phyloP scores from a whole-genome alignment of 2,113 vertebrate species.

The Nesogale talazaci region DNA sequence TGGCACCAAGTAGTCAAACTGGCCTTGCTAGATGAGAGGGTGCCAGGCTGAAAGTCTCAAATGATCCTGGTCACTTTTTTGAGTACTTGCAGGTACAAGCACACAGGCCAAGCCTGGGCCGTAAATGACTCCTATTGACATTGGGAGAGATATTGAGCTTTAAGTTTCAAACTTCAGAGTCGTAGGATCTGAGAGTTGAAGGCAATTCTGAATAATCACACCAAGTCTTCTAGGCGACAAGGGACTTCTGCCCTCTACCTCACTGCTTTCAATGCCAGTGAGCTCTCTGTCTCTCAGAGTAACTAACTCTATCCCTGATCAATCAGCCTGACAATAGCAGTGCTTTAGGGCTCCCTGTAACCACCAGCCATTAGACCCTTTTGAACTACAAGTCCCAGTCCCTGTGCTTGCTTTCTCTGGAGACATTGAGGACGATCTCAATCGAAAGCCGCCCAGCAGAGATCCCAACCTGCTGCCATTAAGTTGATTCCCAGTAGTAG shows the following conservation, averaged over 20 bases:
- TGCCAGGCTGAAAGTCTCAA: background rate
- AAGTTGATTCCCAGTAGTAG: too few relatives aligned
- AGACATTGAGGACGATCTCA: background rate
- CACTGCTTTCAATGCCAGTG: background rate
- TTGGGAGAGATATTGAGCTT: background rate
- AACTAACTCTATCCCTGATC: rapidly evolving
- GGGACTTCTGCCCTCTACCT: background rate
- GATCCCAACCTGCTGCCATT: background rate
- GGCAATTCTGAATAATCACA: background rate
- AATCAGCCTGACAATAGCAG: background rate
- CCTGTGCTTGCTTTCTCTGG: background rate
- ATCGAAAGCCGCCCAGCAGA: background rate
- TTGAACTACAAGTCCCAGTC: background rate
- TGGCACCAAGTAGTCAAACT: conserved; percentile 54
- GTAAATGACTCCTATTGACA: background rate
- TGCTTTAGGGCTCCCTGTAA: background rate
- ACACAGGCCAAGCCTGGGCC: background rate
- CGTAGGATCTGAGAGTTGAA: background rate
- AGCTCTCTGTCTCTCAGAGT: background rate
- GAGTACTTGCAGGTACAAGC: background rate
- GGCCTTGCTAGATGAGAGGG: background rate
- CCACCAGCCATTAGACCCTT: too few relatives aligned
- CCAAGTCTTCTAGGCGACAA: background rate
- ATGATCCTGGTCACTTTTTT: background rate
- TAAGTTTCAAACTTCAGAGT: too few relatives aligned